Evolutionary conservation across 2,888 invertebrate species (phyloP).

Genomic region (Tineola bisselliella): DNA sequence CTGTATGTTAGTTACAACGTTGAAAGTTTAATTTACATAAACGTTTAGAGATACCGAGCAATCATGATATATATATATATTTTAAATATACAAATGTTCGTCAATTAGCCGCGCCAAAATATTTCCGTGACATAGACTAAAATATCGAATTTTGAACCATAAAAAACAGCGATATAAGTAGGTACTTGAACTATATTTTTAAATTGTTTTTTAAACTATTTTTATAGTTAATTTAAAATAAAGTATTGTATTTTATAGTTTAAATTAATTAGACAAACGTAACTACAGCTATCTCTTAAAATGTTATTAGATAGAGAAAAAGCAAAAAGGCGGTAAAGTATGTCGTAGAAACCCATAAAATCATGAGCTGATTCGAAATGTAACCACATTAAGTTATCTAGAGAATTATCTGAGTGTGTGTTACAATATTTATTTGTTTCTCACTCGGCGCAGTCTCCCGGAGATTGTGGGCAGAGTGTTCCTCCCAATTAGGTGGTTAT

Average conservation of each 20-base stretch:
- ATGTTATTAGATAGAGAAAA: neutral
- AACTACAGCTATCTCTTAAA: neutral
- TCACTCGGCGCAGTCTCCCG: conserved; percentile 42
- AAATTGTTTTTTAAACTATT: too few species aligned
- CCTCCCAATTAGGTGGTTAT: conserved; percentile 68
- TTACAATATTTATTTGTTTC: conserved; percentile 68
- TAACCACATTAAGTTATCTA: conserved; percentile 67
- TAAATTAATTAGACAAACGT: neutral
- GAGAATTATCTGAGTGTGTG: conserved; percentile 59
- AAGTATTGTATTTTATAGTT: neutral
- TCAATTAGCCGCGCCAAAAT: too few species aligned
- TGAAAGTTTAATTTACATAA: too few species aligned
- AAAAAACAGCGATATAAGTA: too few species aligned
- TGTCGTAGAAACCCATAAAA: conserved; percentile 63
- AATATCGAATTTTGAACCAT: too few species aligned
- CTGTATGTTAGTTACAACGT: neutral
- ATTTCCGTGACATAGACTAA: too few species aligned
- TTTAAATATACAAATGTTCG: too few species aligned
- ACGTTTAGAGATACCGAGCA: too few species aligned
- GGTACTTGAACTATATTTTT: too few species aligned
- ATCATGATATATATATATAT: too few species aligned
- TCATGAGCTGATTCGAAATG: conserved; percentile 66
- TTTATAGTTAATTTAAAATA: neutral
- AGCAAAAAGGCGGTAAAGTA: conserved; percentile 21
- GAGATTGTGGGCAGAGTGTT: conserved; percentile 53